Conservation (phyloP, 2,888 invertebrate genomes). For the Camponotus fellah region DNA sequence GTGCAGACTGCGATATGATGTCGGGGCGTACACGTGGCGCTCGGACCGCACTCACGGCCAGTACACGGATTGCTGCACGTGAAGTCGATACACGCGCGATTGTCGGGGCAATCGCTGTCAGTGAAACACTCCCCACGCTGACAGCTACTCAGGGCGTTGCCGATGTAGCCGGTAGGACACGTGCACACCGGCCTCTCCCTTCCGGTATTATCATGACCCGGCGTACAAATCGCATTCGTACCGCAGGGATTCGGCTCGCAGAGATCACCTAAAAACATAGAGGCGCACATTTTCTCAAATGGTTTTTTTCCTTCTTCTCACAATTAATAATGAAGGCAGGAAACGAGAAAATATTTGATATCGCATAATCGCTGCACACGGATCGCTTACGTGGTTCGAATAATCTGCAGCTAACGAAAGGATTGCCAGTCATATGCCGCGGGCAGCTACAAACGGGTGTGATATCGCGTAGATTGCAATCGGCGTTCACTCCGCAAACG, state of each 20-base stretch:
- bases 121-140: conserved; percentile 92
- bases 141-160: conserved; percentile 92
- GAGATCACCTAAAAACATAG: conserved; percentile 89
- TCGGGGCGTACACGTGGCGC: conserved; percentile 92
- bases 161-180: conserved; percentile 92
- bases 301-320: too few relatives aligned
- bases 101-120: conserved; percentile 92
- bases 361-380: neutral
- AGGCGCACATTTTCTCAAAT: conserved; percentile 3
- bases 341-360: neutral
- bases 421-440: conserved; percentile 95
- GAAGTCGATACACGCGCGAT: conserved; percentile 92
- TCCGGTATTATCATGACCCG: conserved; percentile 93
- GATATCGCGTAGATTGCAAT: conserved; percentile 92
- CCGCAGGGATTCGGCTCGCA: conserved; percentile 97
- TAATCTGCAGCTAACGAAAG: conserved; percentile 93
- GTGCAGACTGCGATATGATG: conserved; percentile 94
- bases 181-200: conserved; percentile 95
- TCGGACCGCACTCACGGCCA: conserved; percentile 91
- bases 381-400: conserved; percentile 90
- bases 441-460: conserved; percentile 96
- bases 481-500: conserved; percentile 93
- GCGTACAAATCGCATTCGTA: conserved; percentile 91
- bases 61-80: conserved; percentile 90
- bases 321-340: neutral